phyloP scores from a whole-genome alignment of 2,113 vertebrate genomes.

The Candoia aspera region DNA sequence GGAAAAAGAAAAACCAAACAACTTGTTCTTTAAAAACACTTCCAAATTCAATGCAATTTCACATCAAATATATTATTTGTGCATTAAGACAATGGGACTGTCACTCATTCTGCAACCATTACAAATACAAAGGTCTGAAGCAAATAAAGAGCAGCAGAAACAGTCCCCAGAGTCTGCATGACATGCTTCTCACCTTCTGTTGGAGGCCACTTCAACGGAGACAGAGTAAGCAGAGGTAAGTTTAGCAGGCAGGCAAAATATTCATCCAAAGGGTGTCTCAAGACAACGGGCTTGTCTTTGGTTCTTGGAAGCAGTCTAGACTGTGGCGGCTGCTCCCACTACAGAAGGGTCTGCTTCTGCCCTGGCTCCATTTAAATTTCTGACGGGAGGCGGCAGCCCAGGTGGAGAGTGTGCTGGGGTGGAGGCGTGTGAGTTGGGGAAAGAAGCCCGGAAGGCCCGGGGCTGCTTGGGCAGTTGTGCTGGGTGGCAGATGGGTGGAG shows the following conservation, averaged over 20 bases:
- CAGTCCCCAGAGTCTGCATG: not conserved
- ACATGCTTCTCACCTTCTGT: not conserved
- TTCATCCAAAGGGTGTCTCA: not conserved
- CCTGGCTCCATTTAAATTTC: not conserved
- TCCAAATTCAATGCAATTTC: not conserved
- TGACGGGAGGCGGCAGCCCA: not conserved
- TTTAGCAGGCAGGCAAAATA: not conserved
- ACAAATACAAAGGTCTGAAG: not conserved
- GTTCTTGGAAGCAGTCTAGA: not conserved
- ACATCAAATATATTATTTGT: not conserved
- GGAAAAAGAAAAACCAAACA: not conserved
- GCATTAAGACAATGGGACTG: not conserved
- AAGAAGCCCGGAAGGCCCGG: not conserved
- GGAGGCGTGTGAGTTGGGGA: not conserved
- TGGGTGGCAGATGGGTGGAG: not conserved
- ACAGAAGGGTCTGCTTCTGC: not conserved
- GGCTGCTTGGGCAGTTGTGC: not conserved
- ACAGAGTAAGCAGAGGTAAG: not conserved
- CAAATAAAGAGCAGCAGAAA: not conserved
- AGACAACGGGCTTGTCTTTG: not conserved
- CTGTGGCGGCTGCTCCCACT: not conserved
- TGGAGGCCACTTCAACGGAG: not conserved
- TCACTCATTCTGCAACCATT: not conserved
- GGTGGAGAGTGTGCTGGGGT: too few relatives aligned
- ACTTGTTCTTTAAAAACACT: not conserved